Percentiles rank a stretch among this genome's conserved stretches.
Evolutionary conservation across 2,888 invertebrate species (phyloP).

Genomic region (Mythimna albipuncta): DNA sequence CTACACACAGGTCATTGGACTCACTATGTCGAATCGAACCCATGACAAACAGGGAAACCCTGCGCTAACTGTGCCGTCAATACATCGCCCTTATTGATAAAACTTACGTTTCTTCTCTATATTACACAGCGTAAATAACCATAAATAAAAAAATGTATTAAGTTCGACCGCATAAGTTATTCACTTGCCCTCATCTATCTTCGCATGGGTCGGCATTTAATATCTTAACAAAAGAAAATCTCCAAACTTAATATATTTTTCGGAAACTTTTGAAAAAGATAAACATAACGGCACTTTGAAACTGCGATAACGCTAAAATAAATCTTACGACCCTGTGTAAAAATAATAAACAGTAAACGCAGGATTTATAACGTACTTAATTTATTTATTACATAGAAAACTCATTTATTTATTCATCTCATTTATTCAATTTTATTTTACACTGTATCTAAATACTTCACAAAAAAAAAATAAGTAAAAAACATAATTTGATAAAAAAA

Average conservation of each 20-base stretch:
- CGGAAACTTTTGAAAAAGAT: constrained; percentile 47
- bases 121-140: background rate
- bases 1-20: too few relatives aligned
- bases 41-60: too few relatives aligned
- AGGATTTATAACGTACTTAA: background rate
- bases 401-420: too few relatives aligned
- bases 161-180: background rate
- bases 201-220: constrained; percentile 4
- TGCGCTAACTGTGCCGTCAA: too few relatives aligned
- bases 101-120: background rate
- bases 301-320: constrained; percentile 46
- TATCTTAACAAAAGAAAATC: constrained; percentile 41
- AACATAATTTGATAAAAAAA: too few relatives aligned
- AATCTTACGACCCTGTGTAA: constrained; percentile 22
- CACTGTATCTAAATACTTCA: too few relatives aligned
- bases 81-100: background rate
- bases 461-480: too few relatives aligned
- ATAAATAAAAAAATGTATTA: background rate
- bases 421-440: too few relatives aligned
- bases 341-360: constrained; percentile 25
- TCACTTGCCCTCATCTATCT: background rate
- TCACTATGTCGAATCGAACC: too few relatives aligned
- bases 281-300: constrained; percentile 54
- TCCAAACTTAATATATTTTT: constrained; percentile 18
- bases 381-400: background rate